Evolutionary conservation across 2,888 invertebrate genomes (phyloP), one percentile per base, ranked within the genome.

Genomic region (Euclidia mi): DNA sequence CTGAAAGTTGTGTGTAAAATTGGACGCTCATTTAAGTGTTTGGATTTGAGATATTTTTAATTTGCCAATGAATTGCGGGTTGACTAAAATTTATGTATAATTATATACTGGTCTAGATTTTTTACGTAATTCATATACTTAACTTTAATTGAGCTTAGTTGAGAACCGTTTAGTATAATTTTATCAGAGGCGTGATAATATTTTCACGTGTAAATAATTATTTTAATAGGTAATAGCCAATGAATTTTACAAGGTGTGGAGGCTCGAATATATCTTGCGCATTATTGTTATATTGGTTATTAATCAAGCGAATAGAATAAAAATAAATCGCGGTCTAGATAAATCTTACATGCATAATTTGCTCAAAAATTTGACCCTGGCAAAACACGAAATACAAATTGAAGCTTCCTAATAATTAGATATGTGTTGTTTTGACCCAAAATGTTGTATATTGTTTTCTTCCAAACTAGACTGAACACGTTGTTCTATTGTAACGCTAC

Each of bases 1-100:
- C 98, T 35, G 98, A 98, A 89, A 98, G 98, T 94, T 98, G 98
- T 94, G 98, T 98, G 85, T 98, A 78, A 87, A 81, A 15, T 35
- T 20, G 3, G 18, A 46, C 32, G 12, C 14, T 38, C 12, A 31
- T n/a, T 3, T 17, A 29, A 28, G 55, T 67, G 49, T 55, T 69
- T 55, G 71, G 71, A 78, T 70, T 71, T 76, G 66, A 76, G 37
- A 41, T 14, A 34, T 43, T 52, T 70, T 64, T 59, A 43, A 65
- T 76, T 78, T 50, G 51, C 59, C 65, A 66, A 62, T 71, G 66
- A 77, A 74, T 71, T 65, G 73, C 68, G 75, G 64, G 67, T 73
- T 71, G 60, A 73, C 59, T 62, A 75, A 73, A 73, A 38, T 47
- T 42, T 43, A 34, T 47, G 9, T 34, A 34, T 11, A 31, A 31